phyloP scores from a whole-genome alignment of 2,113 vertebrate species.

The Toxotes jaculatrix region DNA sequence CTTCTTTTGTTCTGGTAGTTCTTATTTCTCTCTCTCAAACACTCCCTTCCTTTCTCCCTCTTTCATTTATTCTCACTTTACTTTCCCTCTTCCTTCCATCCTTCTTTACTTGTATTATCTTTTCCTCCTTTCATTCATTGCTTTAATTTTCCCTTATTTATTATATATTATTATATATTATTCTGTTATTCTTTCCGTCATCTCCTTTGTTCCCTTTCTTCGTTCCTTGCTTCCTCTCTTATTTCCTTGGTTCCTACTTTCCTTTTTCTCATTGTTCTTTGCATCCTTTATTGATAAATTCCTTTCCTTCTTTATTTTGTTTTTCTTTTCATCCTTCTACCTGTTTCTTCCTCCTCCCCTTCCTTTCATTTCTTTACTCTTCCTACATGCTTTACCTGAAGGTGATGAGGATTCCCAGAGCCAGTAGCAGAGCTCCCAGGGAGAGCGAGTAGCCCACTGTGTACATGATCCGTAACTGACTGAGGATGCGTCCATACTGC shows the following conservation, averaged over 20 bases:
- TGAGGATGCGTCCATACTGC: slow-evolving; percentile 86
- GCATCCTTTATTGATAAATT: background rate
- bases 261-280: background rate
- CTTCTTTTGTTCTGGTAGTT: background rate
- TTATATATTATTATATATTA: background rate
- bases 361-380: background rate
- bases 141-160: background rate
- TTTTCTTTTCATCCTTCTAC: background rate
- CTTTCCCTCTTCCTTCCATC: background rate
- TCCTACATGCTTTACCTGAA: slow-evolving; percentile 86
- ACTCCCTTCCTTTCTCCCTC: background rate
- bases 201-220: background rate
- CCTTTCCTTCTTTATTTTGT: background rate
- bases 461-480: slow-evolving; percentile 91
- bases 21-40: background rate
- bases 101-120: background rate
- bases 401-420: slow-evolving; percentile 89
- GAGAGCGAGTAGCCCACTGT: slow-evolving; percentile 94
- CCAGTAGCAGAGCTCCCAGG: slow-evolving; percentile 89
- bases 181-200: background rate
- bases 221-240: background rate
- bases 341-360: background rate
- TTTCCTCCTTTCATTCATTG: background rate
- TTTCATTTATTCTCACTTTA: background rate
- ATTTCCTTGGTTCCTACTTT: background rate